Evolutionary conservation across 2,113 vertebrate species (phyloP).

Genomic region (Sander lucioperca): DNA sequence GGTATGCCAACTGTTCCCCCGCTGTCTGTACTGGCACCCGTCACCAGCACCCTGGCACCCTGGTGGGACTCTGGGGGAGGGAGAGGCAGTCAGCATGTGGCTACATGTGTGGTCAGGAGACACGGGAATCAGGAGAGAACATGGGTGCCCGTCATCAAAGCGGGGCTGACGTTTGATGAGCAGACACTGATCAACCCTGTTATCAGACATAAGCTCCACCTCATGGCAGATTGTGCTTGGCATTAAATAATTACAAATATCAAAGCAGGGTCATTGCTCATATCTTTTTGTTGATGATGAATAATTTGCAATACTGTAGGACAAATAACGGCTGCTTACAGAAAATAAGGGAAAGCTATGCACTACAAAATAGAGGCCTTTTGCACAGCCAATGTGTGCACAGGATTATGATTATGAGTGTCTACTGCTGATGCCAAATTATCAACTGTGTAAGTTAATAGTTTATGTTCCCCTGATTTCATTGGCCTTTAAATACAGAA

Average conservation of each 20-base stretch:
- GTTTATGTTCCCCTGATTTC: conserved; percentile 38
- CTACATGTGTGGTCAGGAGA: conserved; percentile 58
- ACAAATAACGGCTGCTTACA: conserved; percentile 3
- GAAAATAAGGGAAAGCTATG: neutral
- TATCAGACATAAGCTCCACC: conserved; percentile 40
- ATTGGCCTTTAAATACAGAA: conserved; percentile 44
- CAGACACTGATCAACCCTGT: conserved; percentile 17
- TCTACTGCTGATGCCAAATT: neutral
- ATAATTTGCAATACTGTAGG: neutral
- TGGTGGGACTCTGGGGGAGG: conserved; percentile 73
- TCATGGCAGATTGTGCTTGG: conserved; percentile 31
- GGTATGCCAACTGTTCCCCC: conserved; percentile 89
- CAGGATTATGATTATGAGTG: neutral
- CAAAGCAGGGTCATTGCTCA: conserved; percentile 27
- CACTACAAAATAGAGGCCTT: neutral
- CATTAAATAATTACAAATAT: conserved; percentile 37
- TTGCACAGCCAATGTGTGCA: neutral
- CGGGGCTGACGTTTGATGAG: conserved; percentile 42
- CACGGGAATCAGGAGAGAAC: conserved; percentile 46
- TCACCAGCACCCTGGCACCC: conserved; percentile 80
- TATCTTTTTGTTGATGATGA: neutral
- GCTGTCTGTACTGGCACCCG: conserved; percentile 85
- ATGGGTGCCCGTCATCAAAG: conserved; percentile 45
- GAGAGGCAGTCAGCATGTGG: conserved; percentile 63
- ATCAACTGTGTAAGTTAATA: conserved; percentile 17